Percentiles rank a stretch among this genome's conserved stretches.
Conservation (phyloP, 1,140 invertebrate genomes). For the Eupeodes corollae region DNA sequence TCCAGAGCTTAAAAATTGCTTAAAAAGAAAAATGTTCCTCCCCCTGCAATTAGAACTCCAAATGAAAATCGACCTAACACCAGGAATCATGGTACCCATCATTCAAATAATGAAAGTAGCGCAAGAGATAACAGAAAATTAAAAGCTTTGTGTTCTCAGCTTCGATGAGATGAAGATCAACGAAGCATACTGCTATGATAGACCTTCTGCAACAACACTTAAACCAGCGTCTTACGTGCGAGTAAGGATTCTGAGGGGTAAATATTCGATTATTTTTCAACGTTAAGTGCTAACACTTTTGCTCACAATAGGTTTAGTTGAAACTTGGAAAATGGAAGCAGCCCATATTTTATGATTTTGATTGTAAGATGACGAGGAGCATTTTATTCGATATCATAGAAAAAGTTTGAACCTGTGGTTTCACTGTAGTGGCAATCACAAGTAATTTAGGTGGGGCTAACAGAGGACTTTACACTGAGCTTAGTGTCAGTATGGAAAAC, state of each 20-base stretch:
- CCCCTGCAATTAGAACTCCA: slow-evolving; percentile 1
- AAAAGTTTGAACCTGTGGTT: too few species aligned
- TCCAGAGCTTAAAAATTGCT: background rate
- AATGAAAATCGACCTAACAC: slow-evolving; percentile 1
- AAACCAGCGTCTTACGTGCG: too few species aligned
- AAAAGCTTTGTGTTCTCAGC: slow-evolving; percentile 4
- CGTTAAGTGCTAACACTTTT: background rate
- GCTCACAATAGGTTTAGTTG: background rate
- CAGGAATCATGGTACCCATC: slow-evolving; percentile 2
- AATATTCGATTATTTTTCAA: background rate
- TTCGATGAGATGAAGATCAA: slow-evolving; percentile 8
- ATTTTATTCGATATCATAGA: background rate
- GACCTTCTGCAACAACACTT: too few species aligned
- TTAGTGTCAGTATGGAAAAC: background rate
- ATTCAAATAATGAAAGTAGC: slow-evolving; percentile 1
- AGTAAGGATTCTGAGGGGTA: too few species aligned
- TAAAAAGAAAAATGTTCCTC: slow-evolving; percentile 4
- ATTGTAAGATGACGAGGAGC: too few species aligned
- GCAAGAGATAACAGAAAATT: background rate
- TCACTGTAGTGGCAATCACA: too few species aligned
- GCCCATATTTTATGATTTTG: too few species aligned
- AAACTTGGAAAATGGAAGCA: too few species aligned
- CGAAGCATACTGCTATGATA: slow-evolving; percentile 6
- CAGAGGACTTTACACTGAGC: background rate
- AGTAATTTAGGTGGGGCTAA: background rate